Percentiles rank a stretch among this genome's conserved stretches.
Evolutionary conservation across 2,113 vertebrate species (phyloP).

Genomic region (Microcebus lehilahytsara): DNA sequence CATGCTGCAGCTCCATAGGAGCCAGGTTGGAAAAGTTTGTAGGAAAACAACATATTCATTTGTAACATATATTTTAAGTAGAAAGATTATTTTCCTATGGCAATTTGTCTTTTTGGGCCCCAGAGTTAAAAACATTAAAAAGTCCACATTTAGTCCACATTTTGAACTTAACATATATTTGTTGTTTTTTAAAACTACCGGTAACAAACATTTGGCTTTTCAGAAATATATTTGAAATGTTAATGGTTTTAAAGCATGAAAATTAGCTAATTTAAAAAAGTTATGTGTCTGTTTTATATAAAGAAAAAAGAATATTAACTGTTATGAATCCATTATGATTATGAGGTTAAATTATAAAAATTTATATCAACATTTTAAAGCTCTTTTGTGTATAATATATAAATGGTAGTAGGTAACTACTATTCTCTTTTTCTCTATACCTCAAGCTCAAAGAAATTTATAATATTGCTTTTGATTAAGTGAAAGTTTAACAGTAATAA

Average conservation of each 20-base stretch:
- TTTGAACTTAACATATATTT: slow-evolving; percentile 18
- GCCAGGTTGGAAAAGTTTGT: slow-evolving; percentile 63
- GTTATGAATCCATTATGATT: not conserved
- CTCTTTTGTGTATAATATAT: not conserved
- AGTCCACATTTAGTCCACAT: not conserved
- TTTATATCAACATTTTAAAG: not conserved
- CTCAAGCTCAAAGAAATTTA: not conserved
- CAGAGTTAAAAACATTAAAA: slow-evolving; percentile 33
- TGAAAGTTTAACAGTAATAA: not conserved
- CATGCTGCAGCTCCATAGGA: slow-evolving; percentile 65
- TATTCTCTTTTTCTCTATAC: not conserved
- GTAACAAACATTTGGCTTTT: not conserved
- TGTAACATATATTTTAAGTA: slow-evolving; percentile 8
- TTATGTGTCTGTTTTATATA: not conserved
- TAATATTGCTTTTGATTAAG: not conserved
- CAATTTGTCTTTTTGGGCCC: slow-evolving; percentile 29
- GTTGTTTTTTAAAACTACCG: not conserved
- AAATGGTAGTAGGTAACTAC: not conserved
- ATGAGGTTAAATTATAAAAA: slow-evolving; percentile 26
- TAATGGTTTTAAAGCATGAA: slow-evolving; percentile 32
- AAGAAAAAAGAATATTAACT: not conserved
- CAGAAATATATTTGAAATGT: slow-evolving; percentile 29
- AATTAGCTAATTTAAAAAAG: slow-evolving; percentile 12
- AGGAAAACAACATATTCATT: slow-evolving; percentile 54
- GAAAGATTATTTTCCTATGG: not conserved